These are phyloP conservation scores for Punctoribates punctum DNA, from an alignment of 2,888 invertebrate species.

Conservation along the genomic window DNA sequence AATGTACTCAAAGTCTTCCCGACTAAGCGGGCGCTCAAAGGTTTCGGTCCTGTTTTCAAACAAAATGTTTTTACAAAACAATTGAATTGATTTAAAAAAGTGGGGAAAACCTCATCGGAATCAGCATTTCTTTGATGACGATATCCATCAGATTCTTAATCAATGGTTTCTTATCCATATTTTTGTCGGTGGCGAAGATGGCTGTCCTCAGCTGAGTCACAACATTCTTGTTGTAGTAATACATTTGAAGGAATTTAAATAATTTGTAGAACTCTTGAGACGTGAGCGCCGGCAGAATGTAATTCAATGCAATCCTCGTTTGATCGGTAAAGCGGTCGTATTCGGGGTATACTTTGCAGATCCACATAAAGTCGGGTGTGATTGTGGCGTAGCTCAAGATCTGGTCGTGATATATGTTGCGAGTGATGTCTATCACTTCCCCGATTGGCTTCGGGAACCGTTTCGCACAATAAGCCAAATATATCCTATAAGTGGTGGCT, in stretches of 20 bases:
- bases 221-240: neutral
- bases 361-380: neutral
- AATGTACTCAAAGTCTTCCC: neutral
- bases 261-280: neutral
- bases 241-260: neutral
- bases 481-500: constrained; percentile 18
- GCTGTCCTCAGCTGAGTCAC: neutral
- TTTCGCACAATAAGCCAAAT: constrained; percentile 6
- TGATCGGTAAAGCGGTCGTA: neutral
- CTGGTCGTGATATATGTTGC: constrained; percentile 21
- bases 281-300: constrained; percentile 24
- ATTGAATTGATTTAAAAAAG: neutral
- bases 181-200: neutral
- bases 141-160: neutral
- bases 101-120: neutral
- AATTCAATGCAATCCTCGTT: neutral
- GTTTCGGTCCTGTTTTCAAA: neutral
- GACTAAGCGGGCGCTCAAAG: neutral
- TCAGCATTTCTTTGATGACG: neutral
- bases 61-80: neutral
- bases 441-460: constrained; percentile 13
- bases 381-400: constrained; percentile 10
- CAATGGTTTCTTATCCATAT: neutral
- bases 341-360: neutral
- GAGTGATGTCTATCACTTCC: neutral